Conservation (phyloP, 2,888 invertebrate genomes). For the Stenolophus ochropezus region DNA sequence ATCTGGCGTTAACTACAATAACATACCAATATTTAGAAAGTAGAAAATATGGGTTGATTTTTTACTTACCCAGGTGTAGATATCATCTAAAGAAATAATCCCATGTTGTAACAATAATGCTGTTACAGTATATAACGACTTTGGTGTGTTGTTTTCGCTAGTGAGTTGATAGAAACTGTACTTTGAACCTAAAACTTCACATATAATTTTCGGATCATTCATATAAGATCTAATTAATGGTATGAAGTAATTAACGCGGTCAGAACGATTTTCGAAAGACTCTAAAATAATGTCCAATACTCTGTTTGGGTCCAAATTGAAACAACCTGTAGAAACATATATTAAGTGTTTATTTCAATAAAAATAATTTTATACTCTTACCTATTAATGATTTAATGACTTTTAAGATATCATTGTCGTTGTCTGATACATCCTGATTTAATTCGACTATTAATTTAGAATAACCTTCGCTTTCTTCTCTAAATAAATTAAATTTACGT, state of each 20-base stretch:
- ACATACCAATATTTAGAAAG: too few species aligned
- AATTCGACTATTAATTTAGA: constrained; percentile 96
- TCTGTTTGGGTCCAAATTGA: constrained; percentile 98
- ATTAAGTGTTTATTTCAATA: constrained; percentile 38
- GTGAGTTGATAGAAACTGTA: constrained; percentile 82
- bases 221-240: constrained; percentile 91
- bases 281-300: constrained; percentile 97
- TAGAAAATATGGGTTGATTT: not conserved
- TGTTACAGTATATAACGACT: constrained; percentile 90
- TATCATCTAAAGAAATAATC: constrained; percentile 89
- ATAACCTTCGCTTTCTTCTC: constrained; percentile 99
- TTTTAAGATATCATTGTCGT: constrained; percentile 83
- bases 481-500: constrained; percentile 97
- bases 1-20: constrained; percentile 87
- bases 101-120: constrained; percentile 92
- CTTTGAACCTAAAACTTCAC: constrained; percentile 97
- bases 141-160: constrained; percentile 82
- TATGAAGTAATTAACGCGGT: constrained; percentile 88
- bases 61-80: constrained; percentile 91
- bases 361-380: constrained; percentile 69
- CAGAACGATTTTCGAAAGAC: constrained; percentile 92
- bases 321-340: constrained; percentile 84
- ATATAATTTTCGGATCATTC: constrained; percentile 90
- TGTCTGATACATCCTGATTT: constrained; percentile 85
- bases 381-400: constrained; percentile 96